Evolutionary conservation across 1,140 invertebrate species (phyloP), one percentile per base, ranked within the genome.

Genomic region (Hylyphantes graminicola): DNA sequence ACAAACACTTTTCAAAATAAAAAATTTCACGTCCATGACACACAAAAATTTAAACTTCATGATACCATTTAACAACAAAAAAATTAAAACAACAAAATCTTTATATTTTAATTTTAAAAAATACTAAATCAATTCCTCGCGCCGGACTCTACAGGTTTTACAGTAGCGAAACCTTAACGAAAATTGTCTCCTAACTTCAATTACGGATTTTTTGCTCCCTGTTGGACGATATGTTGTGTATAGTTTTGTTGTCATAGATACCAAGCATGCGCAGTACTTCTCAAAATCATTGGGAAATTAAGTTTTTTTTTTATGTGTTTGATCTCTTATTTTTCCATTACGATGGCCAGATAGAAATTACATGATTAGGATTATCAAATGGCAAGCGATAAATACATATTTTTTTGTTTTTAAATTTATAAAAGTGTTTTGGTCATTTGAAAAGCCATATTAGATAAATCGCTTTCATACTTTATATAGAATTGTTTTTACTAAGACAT

Each of bases 171-270:
- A 76, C 13, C 53, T 64, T 67, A 64, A 53, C 17, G 48, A 70
- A 21, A 50, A 57, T 68, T 54, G 64, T 51, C 61, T 48, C 35
- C 35, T 11, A 67, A 12, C 21, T 70, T 61, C 77, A 80, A 80
- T 80, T 80, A 80, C 77, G 21, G 67, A 70, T 70, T 80, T 80
- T 80, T 70, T 48, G 54, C 19, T 68, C 12, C 35, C 63, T 80
- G 77, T 80, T 80, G 51, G 35, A 67, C n/a, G 77, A 80, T 59
- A 17, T 70, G 77, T 80, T 80, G 51, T 80, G 67, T 80, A 54
- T 80, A 70, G 68, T 53, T 70, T 48, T 48, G 65, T 80, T 51
- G 21, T 35, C 55, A 70, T 80, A 55, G 51, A 12, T 19, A 80
- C 77, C 1, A 55, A 51, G 53, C 12, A 10, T 80, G 77, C 77